Evolutionary conservation across 2,888 invertebrate species (phyloP), one percentile per base, ranked within the genome.

Genomic region (Drosophila diplacantha): DNA sequence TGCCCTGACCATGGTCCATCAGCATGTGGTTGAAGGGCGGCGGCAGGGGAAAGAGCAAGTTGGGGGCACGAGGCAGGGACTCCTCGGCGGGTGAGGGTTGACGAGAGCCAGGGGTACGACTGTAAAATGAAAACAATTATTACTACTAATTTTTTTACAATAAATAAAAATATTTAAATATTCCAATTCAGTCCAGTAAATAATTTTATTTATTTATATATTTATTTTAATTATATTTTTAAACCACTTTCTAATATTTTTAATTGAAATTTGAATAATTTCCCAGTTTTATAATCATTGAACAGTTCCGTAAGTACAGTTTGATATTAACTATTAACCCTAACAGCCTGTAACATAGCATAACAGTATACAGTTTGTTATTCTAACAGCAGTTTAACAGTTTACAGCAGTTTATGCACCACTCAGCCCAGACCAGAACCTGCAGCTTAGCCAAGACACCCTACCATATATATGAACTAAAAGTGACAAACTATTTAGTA

Each of bases 41-140:
- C 11, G 78, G 83, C 69, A 80, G 90, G 44, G 85, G 88, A 62
- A 86, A 88, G n/a, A 88, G 77, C 56, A 87, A 61, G 47, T 84
- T 85, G 64, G 91, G 89, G 56, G 90, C 91, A 51, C 91, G 90
- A 76, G 89, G 90, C 74, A 89, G 87, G 65, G 89, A 90, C 82
- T 87, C 87, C 88, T 96, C 96, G 16, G 95, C 95, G 50, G 97
- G 96, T 41, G 96, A 97, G 68, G 96, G 96, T 89, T 96, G 96
- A 83, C 96, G 92, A 84, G 96, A 96, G 54, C 96, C 95, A 38
- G 95, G 95, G 73, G 95, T 95, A 82, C 96, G 95, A 88, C 95
- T 95, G 56, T 5, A 81, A 78, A 6, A 37, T n/a, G n/a, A n/a
- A n/a, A n/a, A n/a, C n/a, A n/a, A n/a, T n/a, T n/a, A n/a, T 20